phyloP scores from a whole-genome alignment of 2,888 invertebrate genomes.

The Apamea monoglypha region DNA sequence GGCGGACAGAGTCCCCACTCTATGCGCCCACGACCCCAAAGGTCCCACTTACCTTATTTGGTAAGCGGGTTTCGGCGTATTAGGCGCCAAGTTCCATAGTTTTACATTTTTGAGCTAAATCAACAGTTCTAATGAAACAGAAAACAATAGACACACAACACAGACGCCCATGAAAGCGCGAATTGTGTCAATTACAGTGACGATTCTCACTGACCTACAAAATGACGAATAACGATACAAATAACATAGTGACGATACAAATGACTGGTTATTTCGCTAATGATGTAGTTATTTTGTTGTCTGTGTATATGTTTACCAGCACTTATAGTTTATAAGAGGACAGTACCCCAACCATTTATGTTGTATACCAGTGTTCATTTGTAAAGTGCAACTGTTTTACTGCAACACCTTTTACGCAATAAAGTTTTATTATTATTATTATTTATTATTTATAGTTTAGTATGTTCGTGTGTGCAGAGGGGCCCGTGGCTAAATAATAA shows the following conservation, averaged over 20 bases:
- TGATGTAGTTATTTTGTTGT: conserved; percentile 29
- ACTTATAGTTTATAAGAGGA: conserved; percentile 5
- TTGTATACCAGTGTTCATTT: no score
- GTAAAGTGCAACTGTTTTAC: no score
- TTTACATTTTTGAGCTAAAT: conserved; percentile 49
- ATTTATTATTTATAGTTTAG: not conserved
- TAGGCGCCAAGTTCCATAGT: no score
- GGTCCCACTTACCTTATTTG: no score
- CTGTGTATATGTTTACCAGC: not conserved
- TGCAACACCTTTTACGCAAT: no score
- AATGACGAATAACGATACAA: conserved; percentile 43
- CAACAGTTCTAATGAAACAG: conserved; percentile 16
- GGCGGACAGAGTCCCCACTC: no score
- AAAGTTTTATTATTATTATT: no score
- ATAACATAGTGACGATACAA: conserved; percentile 13
- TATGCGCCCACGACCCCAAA: no score
- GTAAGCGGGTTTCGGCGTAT: no score
- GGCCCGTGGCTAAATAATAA: no score
- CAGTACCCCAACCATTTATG: no score
- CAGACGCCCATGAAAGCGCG: conserved; percentile 36
- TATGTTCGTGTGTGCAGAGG: not conserved
- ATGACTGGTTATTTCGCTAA: conserved; percentile 39
- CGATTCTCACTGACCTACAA: conserved; percentile 55
- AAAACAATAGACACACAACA: conserved; percentile 40
- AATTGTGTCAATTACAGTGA: conserved; percentile 49